Evolutionary conservation across 2,888 invertebrate species (phyloP).

Genomic region (Epinotia brunnichana): DNA sequence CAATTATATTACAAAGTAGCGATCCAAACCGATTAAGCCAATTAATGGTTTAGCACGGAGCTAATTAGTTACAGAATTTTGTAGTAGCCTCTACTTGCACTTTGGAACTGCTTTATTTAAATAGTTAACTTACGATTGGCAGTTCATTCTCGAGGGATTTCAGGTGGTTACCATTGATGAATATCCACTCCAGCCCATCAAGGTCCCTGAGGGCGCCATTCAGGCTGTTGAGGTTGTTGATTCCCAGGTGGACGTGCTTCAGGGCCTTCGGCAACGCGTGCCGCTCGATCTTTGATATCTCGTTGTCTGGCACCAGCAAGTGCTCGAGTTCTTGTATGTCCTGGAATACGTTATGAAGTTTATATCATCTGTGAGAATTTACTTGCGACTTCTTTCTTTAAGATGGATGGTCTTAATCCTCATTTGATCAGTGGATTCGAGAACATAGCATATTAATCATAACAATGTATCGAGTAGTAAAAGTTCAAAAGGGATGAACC

Average conservation of each 20-base stretch:
- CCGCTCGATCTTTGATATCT: conserved; percentile 88
- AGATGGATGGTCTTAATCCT: neutral
- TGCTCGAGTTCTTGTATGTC: conserved; percentile 85
- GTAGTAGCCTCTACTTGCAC: neutral
- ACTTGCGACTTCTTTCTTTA: neutral
- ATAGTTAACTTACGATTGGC: conserved; percentile 83
- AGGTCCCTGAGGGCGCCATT: conserved; percentile 91
- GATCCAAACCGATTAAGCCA: too few species aligned
- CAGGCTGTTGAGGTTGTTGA: conserved; percentile 88
- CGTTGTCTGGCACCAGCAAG: conserved; percentile 89
- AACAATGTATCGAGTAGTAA: too few species aligned
- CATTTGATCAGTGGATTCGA: neutral
- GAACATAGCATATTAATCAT: neutral
- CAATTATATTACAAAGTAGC: neutral
- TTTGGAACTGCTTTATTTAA: neutral
- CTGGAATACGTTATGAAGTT: conserved; percentile 53
- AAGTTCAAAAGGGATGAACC: too few species aligned
- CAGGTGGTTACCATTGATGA: conserved; percentile 90
- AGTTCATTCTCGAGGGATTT: conserved; percentile 89
- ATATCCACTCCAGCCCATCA: conserved; percentile 89
- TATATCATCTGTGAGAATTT: neutral
- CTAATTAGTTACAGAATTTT: too few species aligned
- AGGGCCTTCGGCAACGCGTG: conserved; percentile 88
- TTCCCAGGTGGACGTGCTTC: conserved; percentile 88
- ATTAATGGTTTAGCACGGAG: too few species aligned